Evolutionary conservation across 2,113 vertebrate genomes (phyloP).

Genomic region (Dermatemys mawii): DNA sequence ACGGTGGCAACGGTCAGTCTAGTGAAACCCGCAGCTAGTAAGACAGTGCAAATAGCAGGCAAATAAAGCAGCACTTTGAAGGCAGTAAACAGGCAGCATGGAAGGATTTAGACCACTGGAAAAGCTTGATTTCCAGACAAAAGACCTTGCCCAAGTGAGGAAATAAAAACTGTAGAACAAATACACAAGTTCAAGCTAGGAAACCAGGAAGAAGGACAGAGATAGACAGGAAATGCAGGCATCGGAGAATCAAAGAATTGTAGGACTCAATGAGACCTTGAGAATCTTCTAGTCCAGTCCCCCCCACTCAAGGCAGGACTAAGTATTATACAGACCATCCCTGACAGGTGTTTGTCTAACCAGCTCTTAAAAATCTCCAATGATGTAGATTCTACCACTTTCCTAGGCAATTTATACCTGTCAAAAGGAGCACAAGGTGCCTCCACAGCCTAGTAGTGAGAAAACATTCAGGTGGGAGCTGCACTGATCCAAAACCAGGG

Average conservation of each 20-base stretch:
- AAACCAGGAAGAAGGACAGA: not conserved
- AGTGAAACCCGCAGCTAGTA: too few species aligned
- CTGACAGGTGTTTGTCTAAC: too few species aligned
- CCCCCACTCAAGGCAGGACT: too few species aligned
- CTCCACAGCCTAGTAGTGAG: not conserved
- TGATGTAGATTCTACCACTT: too few species aligned
- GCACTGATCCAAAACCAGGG: too few species aligned
- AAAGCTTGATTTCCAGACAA: not conserved
- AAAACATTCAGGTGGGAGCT: not conserved
- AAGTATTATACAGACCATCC: too few species aligned
- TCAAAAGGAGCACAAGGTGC: not conserved
- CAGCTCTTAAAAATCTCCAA: too few species aligned
- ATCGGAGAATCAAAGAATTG: not conserved
- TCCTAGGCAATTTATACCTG: not conserved
- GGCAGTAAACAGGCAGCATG: not conserved
- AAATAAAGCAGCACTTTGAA: not conserved
- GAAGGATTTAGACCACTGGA: not conserved
- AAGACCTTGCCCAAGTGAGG: not conserved
- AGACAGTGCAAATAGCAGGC: not conserved
- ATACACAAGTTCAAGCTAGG: not conserved
- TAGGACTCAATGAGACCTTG: too few species aligned
- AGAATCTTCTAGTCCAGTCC: too few species aligned
- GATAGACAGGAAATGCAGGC: not conserved
- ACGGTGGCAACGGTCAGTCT: not conserved
- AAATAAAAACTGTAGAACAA: not conserved